These are phyloP conservation scores for Automeris io DNA, from an alignment of 2,888 invertebrate genomes.

Conservation along the genomic window DNA sequence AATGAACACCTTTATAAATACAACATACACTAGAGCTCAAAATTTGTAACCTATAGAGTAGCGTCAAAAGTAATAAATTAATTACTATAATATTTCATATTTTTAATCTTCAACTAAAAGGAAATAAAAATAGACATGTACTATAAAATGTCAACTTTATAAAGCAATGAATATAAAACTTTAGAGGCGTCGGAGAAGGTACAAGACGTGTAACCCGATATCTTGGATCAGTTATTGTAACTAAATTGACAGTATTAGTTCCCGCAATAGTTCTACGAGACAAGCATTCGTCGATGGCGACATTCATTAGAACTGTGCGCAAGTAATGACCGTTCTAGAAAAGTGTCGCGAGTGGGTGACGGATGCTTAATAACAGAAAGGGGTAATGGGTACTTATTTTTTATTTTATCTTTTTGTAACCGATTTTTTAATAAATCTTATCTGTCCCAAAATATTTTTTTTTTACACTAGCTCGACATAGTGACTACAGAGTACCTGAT, in stretches of 20 bases:
- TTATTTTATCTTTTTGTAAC: too few relatives aligned
- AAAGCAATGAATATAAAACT: constrained; percentile 30
- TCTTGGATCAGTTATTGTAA: constrained; percentile 48
- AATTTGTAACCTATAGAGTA: too few relatives aligned
- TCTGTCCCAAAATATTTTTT: too few relatives aligned
- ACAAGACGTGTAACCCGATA: constrained; percentile 45
- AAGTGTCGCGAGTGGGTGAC: background rate
- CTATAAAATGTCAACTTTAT: constrained; percentile 2
- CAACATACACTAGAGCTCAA: too few relatives aligned
- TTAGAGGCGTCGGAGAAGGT: constrained; percentile 27
- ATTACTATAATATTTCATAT: too few relatives aligned
- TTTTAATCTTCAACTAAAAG: too few relatives aligned
- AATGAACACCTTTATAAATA: too few relatives aligned
- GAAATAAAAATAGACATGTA: background rate
- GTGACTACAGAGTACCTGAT: too few relatives aligned
- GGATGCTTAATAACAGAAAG: background rate
- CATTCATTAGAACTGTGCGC: constrained; percentile 57
- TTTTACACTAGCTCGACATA: too few relatives aligned
- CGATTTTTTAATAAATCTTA: too few relatives aligned
- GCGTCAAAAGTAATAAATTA: too few relatives aligned
- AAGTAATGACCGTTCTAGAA: constrained; percentile 12
- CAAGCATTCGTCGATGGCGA: constrained; percentile 50
- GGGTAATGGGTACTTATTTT: background rate
- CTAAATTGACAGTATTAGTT: constrained; percentile 61
- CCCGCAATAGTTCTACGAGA: constrained; percentile 30